Percentiles rank a stretch among this genome's conserved stretches.
Conservation (phyloP, 2,113 vertebrate genomes). For the Sclerurus mexicanus region DNA sequence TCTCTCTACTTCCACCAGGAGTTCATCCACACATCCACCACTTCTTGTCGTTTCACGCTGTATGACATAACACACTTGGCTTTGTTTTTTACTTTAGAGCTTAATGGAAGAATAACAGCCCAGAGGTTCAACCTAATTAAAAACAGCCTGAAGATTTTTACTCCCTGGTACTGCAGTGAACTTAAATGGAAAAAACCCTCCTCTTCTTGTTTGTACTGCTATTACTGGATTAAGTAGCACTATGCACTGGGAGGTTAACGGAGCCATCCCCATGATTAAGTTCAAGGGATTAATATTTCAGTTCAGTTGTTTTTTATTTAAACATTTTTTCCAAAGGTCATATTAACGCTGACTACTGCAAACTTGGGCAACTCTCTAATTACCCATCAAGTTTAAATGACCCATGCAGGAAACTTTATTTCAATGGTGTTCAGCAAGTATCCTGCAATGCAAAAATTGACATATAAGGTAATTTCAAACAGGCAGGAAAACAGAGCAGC, state of each 20-base stretch:
- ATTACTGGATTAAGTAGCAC: background rate
- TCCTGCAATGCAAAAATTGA: background rate
- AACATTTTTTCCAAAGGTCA: background rate
- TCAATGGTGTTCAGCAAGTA: background rate
- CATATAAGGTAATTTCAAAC: background rate
- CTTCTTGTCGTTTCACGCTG: background rate
- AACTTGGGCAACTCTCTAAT: background rate
- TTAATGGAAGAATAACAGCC: background rate
- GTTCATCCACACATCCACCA: background rate
- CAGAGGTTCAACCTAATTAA: constrained; percentile 23
- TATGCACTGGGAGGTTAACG: background rate
- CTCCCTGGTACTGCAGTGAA: background rate
- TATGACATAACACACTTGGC: background rate
- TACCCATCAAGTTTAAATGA: background rate
- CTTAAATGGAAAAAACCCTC: background rate
- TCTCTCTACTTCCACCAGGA: background rate
- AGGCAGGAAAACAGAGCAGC: background rate
- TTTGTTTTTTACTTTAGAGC: background rate
- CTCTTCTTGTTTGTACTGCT: background rate
- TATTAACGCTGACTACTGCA: background rate
- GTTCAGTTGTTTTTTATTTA: constrained; percentile 23
- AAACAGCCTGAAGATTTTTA: background rate
- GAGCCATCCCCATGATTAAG: constrained; percentile 10
- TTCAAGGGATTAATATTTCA: constrained; percentile 48
- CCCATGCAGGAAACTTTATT: background rate